phyloP scores from a whole-genome alignment of 2,113 vertebrate genomes.

The Egretta garzetta region DNA sequence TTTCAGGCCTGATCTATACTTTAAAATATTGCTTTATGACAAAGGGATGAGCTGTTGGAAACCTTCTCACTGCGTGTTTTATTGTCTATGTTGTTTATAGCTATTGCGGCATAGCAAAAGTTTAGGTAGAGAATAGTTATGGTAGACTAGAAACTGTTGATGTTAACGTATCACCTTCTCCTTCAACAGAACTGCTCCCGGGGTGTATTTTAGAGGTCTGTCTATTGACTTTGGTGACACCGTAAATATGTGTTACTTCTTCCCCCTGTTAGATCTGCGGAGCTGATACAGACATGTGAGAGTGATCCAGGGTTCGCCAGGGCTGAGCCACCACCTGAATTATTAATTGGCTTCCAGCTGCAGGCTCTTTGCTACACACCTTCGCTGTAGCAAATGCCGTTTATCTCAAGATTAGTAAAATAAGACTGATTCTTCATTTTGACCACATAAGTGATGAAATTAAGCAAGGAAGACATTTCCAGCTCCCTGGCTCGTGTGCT shows the following conservation, averaged over 20 bases:
- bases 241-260: conserved; percentile 41
- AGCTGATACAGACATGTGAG: background rate
- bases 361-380: background rate
- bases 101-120: background rate
- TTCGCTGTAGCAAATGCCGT: background rate
- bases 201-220: conserved; percentile 39
- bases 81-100: conserved; percentile 30
- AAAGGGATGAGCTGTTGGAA: conserved; percentile 12
- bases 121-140: conserved; percentile 30
- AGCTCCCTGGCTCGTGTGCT: background rate
- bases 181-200: conserved; percentile 15
- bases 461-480: background rate
- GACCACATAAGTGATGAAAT: background rate
- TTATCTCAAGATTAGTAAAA: background rate
- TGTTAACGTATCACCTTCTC: conserved; percentile 42
- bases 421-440: background rate
- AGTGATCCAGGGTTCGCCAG: background rate
- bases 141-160: conserved; percentile 8
- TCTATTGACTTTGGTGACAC: conserved; percentile 8
- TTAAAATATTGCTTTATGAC: conserved; percentile 29
- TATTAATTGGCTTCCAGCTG: background rate
- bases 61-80: background rate
- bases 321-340: conserved; percentile 1
- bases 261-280: background rate
- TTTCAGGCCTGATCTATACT: background rate